Evolutionary conservation across 2,888 invertebrate species (phyloP).

Genomic region (Acanthosepion esculentum): DNA sequence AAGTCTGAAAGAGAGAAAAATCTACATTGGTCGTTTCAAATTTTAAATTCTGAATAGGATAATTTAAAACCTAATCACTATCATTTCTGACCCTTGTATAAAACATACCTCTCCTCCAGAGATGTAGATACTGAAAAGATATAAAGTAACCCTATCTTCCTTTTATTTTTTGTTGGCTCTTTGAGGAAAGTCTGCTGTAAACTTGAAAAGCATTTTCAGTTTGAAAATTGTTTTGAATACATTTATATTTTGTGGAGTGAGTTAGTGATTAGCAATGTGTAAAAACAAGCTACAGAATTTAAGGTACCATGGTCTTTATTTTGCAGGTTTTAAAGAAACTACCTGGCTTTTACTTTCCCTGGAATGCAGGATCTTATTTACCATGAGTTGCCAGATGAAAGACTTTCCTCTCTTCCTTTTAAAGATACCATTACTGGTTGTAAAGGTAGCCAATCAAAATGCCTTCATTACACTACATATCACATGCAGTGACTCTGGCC

Average conservation of each 20-base stretch:
- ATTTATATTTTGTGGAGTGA: background rate
- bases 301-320: background rate
- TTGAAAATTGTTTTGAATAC: background rate
- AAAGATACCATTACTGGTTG: background rate
- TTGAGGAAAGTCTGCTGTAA: no score
- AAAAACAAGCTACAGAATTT: background rate
- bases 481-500: constrained; percentile 56
- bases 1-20: no score
- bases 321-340: background rate
- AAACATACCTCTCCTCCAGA: no score
- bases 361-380: background rate
- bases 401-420: background rate
- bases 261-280: background rate
- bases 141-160: no score
- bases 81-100: no score
- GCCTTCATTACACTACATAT: constrained; percentile 56
- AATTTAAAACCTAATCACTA: no score
- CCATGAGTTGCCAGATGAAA: background rate
- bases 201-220: background rate
- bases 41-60: no score
- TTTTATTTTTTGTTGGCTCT: no score
- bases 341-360: background rate
- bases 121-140: no score
- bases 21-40: no score
- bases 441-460: constrained; percentile 39